These are phyloP conservation scores for Vultur gryphus DNA, from an alignment of 2,797 vertebrate species.

Conservation along the genomic window DNA sequence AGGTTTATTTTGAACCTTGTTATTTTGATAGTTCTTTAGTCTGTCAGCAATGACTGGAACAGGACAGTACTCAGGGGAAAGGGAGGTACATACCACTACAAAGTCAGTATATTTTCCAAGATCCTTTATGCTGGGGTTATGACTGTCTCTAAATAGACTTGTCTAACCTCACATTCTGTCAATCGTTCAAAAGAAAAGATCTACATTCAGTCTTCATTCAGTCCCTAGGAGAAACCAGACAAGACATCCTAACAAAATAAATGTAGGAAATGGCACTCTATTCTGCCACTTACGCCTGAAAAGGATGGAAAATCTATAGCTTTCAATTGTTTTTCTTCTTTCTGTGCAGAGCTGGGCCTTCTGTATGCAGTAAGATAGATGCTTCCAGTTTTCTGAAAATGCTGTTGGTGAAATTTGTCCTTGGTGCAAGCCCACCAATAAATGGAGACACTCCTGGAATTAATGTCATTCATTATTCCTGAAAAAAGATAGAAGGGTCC, in stretches of 20 bases:
- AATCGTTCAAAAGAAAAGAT: not conserved
- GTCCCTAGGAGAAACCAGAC: not conserved
- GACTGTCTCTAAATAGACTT: not conserved
- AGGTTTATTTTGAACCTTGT: constrained; percentile 2
- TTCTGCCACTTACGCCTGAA: not conserved
- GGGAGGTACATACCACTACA: not conserved
- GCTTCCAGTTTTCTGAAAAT: not conserved
- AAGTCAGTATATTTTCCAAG: not conserved
- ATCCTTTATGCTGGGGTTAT: not conserved
- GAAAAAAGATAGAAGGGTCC: not conserved
- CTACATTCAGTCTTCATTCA: not conserved
- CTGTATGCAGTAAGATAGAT: not conserved
- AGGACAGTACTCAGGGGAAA: not conserved
- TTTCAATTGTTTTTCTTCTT: not conserved
- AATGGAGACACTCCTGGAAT: not conserved
- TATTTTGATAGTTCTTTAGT: constrained; percentile 16
- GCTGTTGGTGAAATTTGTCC: not conserved
- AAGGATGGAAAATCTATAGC: not conserved
- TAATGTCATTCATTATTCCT: too few relatives aligned
- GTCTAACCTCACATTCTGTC: constrained; percentile 8
- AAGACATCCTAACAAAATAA: not conserved
- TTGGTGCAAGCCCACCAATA: not conserved
- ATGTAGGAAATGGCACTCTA: not conserved
- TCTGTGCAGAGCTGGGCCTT: not conserved
- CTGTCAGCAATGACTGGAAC: not conserved